Conservation (phyloP, 2,888 invertebrate species). For the Thysanoteuthis rhombus region DNA sequence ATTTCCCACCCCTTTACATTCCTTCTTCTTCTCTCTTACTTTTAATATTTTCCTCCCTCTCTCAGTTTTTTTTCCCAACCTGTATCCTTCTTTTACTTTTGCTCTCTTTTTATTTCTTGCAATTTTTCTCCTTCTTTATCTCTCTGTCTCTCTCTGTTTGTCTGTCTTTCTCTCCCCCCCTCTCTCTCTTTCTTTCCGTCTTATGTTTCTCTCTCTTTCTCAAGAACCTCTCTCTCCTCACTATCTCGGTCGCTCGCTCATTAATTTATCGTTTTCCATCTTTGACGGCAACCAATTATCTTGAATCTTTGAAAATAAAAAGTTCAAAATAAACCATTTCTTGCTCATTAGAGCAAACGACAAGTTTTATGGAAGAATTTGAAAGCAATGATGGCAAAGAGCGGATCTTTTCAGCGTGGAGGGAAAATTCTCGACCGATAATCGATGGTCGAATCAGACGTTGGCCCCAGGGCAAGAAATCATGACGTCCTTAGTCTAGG, state of each 20-base stretch:
- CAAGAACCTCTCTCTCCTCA: too few relatives aligned
- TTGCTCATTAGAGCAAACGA: neutral
- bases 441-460: neutral
- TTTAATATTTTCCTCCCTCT: too few relatives aligned
- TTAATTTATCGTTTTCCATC: neutral
- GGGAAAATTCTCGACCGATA: neutral
- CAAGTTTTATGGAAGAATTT: neutral
- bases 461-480: neutral
- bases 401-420: neutral
- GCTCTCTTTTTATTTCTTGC: too few relatives aligned
- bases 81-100: too few relatives aligned
- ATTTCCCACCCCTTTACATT: too few relatives aligned
- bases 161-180: too few relatives aligned
- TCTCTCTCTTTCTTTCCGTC: neutral
- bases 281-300: neutral
- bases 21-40: too few relatives aligned
- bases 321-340: neutral
- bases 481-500: neutral
- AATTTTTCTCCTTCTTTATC: too few relatives aligned
- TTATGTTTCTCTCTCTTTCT: too few relatives aligned
- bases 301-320: conserved; percentile 12
- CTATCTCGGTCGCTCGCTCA: neutral
- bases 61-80: too few relatives aligned
- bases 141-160: too few relatives aligned
- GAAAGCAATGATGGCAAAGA: neutral